Evolutionary conservation across 2,113 vertebrate genomes (phyloP).

Genomic region (Pavo muticus): DNA sequence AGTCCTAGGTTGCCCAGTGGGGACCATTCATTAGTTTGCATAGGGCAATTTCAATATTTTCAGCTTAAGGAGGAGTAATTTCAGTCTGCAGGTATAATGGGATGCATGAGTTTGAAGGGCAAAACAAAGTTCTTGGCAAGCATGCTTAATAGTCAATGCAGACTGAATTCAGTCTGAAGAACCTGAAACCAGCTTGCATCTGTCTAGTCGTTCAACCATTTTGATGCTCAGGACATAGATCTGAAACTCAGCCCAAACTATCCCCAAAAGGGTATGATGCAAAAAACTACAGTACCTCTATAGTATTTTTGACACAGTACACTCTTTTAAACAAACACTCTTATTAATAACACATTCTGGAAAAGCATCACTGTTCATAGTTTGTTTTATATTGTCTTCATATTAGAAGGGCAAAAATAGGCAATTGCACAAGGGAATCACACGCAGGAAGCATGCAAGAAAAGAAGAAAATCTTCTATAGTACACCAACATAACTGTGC

Average conservation of each 20-base stretch:
- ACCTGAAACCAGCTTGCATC: background rate
- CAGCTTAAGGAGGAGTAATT: slow-evolving; percentile 3
- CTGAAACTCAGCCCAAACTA: background rate
- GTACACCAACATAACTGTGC: background rate
- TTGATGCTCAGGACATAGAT: background rate
- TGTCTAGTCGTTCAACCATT: background rate
- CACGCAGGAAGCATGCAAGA: background rate
- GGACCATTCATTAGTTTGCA: background rate
- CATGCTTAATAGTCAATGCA: background rate
- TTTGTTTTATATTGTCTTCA: background rate
- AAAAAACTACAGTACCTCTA: background rate
- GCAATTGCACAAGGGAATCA: background rate
- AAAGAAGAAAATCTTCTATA: background rate
- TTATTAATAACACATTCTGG: background rate
- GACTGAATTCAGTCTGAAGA: background rate
- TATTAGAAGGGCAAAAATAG: background rate
- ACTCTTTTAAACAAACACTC: background rate
- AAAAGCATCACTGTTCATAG: background rate
- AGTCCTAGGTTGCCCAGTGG: background rate
- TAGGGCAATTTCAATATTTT: background rate
- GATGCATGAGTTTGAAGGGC: slow-evolving; percentile 12
- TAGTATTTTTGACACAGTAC: background rate
- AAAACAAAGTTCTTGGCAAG: slow-evolving; percentile 37
- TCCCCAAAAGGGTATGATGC: accelerated
- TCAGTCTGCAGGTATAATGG: slow-evolving; percentile 5